Evolutionary conservation across 2,888 invertebrate genomes (phyloP).

Genomic region (Drosophila anomalata): DNA sequence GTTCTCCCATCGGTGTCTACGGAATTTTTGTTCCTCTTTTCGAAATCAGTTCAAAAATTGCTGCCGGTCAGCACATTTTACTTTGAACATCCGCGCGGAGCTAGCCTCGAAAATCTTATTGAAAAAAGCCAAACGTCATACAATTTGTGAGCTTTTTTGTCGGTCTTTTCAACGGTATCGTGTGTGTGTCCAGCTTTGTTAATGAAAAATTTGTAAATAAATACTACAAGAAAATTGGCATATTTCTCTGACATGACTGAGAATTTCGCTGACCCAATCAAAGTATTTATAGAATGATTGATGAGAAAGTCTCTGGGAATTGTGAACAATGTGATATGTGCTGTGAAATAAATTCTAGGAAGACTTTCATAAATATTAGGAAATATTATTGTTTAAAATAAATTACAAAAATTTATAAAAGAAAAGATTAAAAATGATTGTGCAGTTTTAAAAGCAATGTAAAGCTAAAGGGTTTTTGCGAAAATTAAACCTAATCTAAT

Average conservation of each 20-base stretch:
- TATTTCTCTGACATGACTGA: conserved; percentile 18
- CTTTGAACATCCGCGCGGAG: conserved; percentile 29
- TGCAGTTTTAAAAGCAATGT: too few species aligned
- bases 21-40: conserved; percentile 50
- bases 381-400: neutral
- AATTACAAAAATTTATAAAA: neutral
- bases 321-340: conserved; percentile 3
- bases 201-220: conserved; percentile 31
- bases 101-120: conserved; percentile 2
- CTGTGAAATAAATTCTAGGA: neutral
- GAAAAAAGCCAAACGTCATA: conserved; percentile 8
- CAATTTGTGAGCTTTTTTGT: conserved; percentile 6
- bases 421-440: too few species aligned
- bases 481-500: too few species aligned
- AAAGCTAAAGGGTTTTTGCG: too few species aligned
- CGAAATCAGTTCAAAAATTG: conserved; percentile 78
- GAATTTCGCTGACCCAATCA: conserved; percentile 36
- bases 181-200: conserved; percentile 12
- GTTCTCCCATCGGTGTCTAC: conserved; percentile 52
- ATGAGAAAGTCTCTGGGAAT: conserved; percentile 13
- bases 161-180: neutral
- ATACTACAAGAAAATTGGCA: conserved; percentile 18
- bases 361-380: neutral
- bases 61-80: conserved; percentile 78
- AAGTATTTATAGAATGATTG: conserved; percentile 39